Evolutionary conservation across 2,797 vertebrate species (phyloP), one percentile per base, ranked within the genome.

Genomic region (Ambastaia sidthimunki): DNA sequence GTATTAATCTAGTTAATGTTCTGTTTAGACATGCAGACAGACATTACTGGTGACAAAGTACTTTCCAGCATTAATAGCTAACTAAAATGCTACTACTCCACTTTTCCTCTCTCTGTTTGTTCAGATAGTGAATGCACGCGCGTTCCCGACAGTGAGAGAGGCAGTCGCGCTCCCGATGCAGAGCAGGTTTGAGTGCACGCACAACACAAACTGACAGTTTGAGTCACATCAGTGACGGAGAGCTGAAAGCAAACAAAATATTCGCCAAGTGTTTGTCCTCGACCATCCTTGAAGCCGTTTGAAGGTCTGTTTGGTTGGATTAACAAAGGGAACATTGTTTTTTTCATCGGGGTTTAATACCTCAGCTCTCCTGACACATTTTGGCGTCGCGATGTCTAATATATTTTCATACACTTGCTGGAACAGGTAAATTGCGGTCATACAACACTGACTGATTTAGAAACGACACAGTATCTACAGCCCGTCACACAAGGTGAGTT

Each of bases 301-400:
- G 41, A 52, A 75, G 63, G 77, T 79, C 34, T 74, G 21, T 54
- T 50, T 31, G 9, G 25, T n/a, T 16, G 13, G n/a, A 70, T 23
- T 41, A 19, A 83, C 65, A 78, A 50, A 75, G 47, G 60, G 16
- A 15, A 7, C 57, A 23, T 34, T 79, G 65, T 70, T 47, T 11
- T 52, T 72, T 31, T 28, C 28, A 28, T 28, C 63, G 34, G 34
- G 76, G 52, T 69, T 70, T 75, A 50, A 44, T 21, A 63, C 72
- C 67, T 63, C 34, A 50, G 19, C 54, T 67, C 60, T 57, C 16
- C 28, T 31, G 7, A n/a, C 54, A 54, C 65, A 54, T 54, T 60
- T 82, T 48, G 65, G 34, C 71, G 19, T 59, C 76, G 34, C 65
- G 55, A 79, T 79, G 81, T 75, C 19, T 21, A 48, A 50, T 55